These are phyloP conservation scores for Myrmecobius fasciatus DNA, from an alignment of 2,113 vertebrate species.

Conservation along the genomic window DNA sequence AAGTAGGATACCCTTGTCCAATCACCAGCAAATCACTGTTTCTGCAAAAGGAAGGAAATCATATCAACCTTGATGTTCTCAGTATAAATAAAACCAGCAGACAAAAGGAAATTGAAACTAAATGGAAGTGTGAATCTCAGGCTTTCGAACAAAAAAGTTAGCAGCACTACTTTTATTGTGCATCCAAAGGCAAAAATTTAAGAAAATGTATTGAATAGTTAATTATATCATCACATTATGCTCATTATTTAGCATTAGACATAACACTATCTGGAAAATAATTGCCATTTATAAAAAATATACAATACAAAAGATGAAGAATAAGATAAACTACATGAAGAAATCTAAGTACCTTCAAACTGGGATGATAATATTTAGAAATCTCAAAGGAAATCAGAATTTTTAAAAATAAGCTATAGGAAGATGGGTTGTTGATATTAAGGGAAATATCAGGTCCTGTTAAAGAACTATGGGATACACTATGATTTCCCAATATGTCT, in stretches of 20 bases:
- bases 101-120: not conserved
- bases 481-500: not conserved
- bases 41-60: not conserved
- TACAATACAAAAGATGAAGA: not conserved
- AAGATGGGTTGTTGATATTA: not conserved
- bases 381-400: not conserved
- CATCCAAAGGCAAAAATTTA: not conserved
- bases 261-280: not conserved
- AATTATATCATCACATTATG: not conserved
- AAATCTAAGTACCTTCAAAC: not conserved
- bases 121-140: not conserved
- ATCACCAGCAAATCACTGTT: not conserved
- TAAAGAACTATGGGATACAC: not conserved
- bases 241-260: not conserved
- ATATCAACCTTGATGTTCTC: not conserved
- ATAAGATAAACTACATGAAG: not conserved
- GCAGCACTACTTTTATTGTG: not conserved
- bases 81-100: not conserved
- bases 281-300: not conserved
- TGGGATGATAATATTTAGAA: not conserved
- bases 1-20: not conserved
- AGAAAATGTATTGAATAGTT: not conserved
- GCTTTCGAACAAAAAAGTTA: not conserved
- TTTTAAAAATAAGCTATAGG: not conserved
- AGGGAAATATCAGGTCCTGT: not conserved